A percentile compares a stretch with the other conserved stretches of the same genome.
phyloP scores from a whole-genome alignment of 2,888 invertebrate species.

The Invenusta paracnida region DNA sequence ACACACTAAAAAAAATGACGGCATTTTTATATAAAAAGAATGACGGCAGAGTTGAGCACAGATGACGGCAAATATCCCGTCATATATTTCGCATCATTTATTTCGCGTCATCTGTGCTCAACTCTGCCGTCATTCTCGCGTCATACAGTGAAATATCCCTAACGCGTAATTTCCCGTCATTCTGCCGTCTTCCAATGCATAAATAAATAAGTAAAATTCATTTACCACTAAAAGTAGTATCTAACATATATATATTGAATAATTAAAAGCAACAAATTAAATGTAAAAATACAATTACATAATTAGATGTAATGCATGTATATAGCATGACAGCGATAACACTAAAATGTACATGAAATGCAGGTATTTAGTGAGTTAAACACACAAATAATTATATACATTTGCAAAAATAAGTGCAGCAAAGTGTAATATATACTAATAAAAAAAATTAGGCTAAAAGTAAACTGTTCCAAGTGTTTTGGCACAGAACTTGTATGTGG shows the following conservation, averaged over 20 bases:
- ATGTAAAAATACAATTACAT: neutral
- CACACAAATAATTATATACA: too few relatives aligned
- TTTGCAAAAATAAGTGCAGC: too few relatives aligned
- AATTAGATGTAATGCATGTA: neutral
- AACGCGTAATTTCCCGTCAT: neutral
- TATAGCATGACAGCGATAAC: neutral
- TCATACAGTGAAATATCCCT: neutral
- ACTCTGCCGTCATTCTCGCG: too few relatives aligned
- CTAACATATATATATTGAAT: neutral
- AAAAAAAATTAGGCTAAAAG: too few relatives aligned
- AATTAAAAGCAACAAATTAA: neutral
- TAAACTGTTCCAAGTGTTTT: too few relatives aligned
- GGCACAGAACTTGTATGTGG: too few relatives aligned
- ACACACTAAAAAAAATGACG: too few relatives aligned
- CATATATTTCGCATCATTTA: neutral
- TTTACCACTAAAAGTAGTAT: neutral
- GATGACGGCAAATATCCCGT: neutral
- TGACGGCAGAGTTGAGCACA: neutral
- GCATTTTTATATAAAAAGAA: neutral
- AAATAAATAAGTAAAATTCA: neutral
- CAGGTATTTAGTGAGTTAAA: too few relatives aligned
- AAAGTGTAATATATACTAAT: too few relatives aligned
- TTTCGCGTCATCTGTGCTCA: neutral
- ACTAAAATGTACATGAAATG: too few relatives aligned
- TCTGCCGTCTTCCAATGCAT: neutral